Evolutionary conservation across 2,797 vertebrate species (phyloP), one percentile per base, ranked within the genome.

Genomic region (Gymnothorax javanicus): DNA sequence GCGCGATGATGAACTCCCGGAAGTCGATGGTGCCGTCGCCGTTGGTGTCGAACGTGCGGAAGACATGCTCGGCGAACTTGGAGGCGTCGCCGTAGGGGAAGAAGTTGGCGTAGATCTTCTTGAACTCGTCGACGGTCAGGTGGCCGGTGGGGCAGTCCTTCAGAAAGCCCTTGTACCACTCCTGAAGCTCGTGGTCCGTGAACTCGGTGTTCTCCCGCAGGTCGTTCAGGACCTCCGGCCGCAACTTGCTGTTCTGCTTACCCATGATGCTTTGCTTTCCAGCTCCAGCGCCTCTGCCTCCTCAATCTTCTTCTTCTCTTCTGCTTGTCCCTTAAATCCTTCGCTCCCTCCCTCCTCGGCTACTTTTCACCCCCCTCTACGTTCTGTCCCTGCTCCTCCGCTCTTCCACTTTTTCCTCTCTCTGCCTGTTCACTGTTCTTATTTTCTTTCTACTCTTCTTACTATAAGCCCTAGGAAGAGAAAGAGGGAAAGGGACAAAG

Each of bases 131-230:
- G 88, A 97, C 97, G 57, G 96, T 97, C 92, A 97, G 95, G 92
- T 97, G 96, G 89, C 97, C 97, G 0, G 96, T 97, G 0, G 97
- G 97, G 88, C 97, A 97, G 95, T 97, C 97, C 94, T 97, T 97
- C 91, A 97, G 94, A 93, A 97, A 97, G 91, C 97, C 97, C 91
- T 97, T 97, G 93, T 97, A 97, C 97, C 97, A 97, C 90, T 97
- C 97, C 92, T 97, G 97, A 73, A 97, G 95, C 95, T 97, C 97
- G 0, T 97, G 96, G 90, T 97, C 97, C 0, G 96, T 97, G 94
- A 97, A 97, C 89, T 97, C 97, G 0, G 97, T 97, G 93, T 97
- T 97, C 93, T 97, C 97, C 0, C 97, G 95, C 89, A 97, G 95
- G 92, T 97, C 97, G 90, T 97, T 96, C 54, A 97, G 96, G 82